phyloP scores from a whole-genome alignment of 1,140 invertebrate species.

The Antheraea pernyi region DNA sequence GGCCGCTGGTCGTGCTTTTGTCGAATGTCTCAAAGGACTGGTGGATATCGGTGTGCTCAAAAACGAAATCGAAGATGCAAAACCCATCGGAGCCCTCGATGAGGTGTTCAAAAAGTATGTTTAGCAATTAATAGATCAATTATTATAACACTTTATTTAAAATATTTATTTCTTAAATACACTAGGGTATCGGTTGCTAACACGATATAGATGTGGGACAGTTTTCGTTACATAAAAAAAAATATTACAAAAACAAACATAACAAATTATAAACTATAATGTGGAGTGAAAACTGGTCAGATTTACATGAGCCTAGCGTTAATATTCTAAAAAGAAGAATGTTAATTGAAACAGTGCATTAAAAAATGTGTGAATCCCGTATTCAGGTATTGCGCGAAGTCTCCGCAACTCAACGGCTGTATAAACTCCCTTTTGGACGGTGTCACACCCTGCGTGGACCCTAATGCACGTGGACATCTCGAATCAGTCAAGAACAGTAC shows the following conservation, averaged over 20 bases:
- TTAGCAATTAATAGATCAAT: too few species aligned
- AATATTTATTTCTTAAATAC: too few species aligned
- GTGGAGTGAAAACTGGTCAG: too few species aligned
- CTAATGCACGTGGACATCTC: constrained; percentile 77
- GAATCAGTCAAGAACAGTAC: constrained; percentile 81
- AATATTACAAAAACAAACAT: too few species aligned
- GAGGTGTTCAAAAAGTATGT: constrained; percentile 74
- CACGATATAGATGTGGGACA: too few species aligned
- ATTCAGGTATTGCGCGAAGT: constrained; percentile 84
- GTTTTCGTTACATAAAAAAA: too few species aligned
- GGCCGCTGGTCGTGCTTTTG: constrained; percentile 54
- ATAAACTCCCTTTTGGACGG: constrained; percentile 80
- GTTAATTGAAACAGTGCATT: neutral
- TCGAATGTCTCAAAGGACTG: constrained; percentile 59
- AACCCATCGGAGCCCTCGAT: constrained; percentile 74
- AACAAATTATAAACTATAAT: too few species aligned
- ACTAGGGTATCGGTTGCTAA: too few species aligned
- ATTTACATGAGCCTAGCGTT: too few species aligned
- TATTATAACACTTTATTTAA: too few species aligned
- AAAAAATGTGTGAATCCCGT: neutral
- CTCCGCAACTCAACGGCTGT: constrained; percentile 81
- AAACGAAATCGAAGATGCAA: constrained; percentile 78
- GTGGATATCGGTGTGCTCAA: constrained; percentile 69
- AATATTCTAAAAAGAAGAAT: too few species aligned
- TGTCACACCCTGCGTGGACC: constrained; percentile 82